Percentiles rank a stretch among this genome's conserved stretches.
Conservation (phyloP, 2,797 vertebrate genomes). For the Tadarida brasiliensis region DNA sequence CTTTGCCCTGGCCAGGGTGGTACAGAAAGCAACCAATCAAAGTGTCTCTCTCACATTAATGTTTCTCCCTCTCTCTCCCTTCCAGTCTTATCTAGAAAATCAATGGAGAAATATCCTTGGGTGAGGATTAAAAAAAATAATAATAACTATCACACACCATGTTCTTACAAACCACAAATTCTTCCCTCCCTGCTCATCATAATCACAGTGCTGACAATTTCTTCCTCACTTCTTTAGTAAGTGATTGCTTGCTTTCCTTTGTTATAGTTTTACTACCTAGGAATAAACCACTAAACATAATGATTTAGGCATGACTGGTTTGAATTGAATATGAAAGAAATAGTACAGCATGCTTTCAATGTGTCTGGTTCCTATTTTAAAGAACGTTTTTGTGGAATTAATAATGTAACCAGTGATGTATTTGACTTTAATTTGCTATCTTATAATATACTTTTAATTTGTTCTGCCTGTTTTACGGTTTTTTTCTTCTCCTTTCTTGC, state of each 20-base stretch:
- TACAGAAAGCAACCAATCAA: no score
- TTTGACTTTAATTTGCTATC: conserved; percentile 7
- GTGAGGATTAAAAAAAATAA: no score
- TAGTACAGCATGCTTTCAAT: background rate
- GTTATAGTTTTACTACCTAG: background rate
- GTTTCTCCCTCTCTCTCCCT: no score
- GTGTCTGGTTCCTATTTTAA: background rate
- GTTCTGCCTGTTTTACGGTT: background rate
- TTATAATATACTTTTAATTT: background rate
- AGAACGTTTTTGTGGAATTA: background rate
- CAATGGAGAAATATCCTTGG: no score
- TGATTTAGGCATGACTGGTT: background rate
- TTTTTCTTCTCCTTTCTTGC: background rate
- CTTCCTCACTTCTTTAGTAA: background rate
- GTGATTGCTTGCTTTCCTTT: background rate
- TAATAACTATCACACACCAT: no score
- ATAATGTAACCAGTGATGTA: background rate
- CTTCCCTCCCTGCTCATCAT: background rate
- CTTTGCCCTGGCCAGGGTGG: no score
- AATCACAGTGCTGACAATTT: background rate
- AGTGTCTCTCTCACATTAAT: no score
- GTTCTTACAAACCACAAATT: background rate
- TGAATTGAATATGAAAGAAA: background rate
- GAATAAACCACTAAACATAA: background rate
- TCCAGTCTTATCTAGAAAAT: no score